A percentile compares a stretch with the other conserved stretches of the same genome.
Evolutionary conservation across 2,113 vertebrate species (phyloP).

Genomic region (Dermatemys mawii): DNA sequence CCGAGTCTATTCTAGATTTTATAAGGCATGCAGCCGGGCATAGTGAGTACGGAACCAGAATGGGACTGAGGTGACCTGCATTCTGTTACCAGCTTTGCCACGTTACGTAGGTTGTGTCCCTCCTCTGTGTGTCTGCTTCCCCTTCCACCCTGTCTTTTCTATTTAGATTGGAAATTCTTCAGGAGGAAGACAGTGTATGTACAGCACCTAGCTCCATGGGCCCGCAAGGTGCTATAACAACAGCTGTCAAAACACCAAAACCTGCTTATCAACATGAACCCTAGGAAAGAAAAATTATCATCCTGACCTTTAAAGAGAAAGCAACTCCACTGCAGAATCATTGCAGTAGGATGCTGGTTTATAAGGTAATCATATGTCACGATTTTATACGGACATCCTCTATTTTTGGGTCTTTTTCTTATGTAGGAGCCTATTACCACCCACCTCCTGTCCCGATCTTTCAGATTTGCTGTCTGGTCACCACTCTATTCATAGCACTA

Average conservation of each 20-base stretch:
- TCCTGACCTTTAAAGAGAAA: neutral
- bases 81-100: neutral
- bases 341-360: too few relatives aligned
- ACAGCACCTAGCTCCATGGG: neutral
- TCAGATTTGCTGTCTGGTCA: too few relatives aligned
- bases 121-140: neutral
- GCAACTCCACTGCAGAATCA: neutral
- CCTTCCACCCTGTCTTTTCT: neutral
- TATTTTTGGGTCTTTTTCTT: too few relatives aligned
- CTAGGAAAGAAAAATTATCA: neutral
- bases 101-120: neutral
- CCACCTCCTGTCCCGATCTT: too few relatives aligned
- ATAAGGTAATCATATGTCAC: too few relatives aligned
- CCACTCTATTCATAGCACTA: too few relatives aligned
- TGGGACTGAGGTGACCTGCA: neutral
- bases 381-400: too few relatives aligned
- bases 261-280: too few relatives aligned
- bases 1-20: neutral
- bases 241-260: neutral
- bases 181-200: neutral
- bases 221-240: neutral
- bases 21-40: neutral
- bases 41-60: neutral
- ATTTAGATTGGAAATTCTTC: neutral
- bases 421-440: too few relatives aligned